Evolutionary conservation across 2,888 invertebrate genomes (phyloP).

Genomic region (Temnothorax rugatulus): DNA sequence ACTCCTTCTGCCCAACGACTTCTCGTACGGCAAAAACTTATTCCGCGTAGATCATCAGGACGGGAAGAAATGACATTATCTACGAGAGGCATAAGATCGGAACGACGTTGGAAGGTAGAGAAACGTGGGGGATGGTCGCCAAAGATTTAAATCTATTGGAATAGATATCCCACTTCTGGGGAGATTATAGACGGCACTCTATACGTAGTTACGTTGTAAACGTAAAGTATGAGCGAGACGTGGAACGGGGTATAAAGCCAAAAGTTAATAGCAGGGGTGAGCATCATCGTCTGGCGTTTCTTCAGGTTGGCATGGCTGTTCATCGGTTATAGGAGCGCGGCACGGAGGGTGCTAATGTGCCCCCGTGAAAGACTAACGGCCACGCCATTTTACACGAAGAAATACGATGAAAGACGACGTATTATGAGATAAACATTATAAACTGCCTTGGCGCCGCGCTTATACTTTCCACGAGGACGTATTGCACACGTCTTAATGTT

Average conservation of each 20-base stretch:
- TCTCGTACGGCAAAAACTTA: slow-evolving; percentile 60
- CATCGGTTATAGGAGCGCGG: slow-evolving; percentile 39
- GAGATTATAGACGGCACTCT: slow-evolving; percentile 65
- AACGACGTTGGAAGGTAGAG: slow-evolving; percentile 33
- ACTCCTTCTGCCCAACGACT: slow-evolving; percentile 44
- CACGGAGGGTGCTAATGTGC: slow-evolving; percentile 63
- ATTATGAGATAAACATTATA: slow-evolving; percentile 76
- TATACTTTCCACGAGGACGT: slow-evolving; percentile 14
- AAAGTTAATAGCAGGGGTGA: slow-evolving; percentile 39
- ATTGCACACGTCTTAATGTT: slow-evolving; percentile 28
- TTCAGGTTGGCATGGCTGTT: slow-evolving; percentile 43
- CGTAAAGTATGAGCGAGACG: slow-evolving; percentile 59
- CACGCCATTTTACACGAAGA: slow-evolving; percentile 67
- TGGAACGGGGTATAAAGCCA: slow-evolving; percentile 45
- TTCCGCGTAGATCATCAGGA: slow-evolving; percentile 65
- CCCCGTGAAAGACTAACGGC: slow-evolving; percentile 65
- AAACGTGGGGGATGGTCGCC: slow-evolving; percentile 27
- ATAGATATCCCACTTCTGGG: slow-evolving; percentile 68
- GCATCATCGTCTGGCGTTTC: slow-evolving; percentile 49
- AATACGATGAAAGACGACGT: slow-evolving; percentile 62
- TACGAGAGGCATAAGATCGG: slow-evolving; percentile 52
- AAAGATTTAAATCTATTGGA: slow-evolving; percentile 71
- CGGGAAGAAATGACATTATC: slow-evolving; percentile 65
- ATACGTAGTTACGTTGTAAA: slow-evolving; percentile 60
- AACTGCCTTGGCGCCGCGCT: slow-evolving; percentile 62